phyloP scores from a whole-genome alignment of 2,888 invertebrate genomes.

The Brachylomia viminalis region DNA sequence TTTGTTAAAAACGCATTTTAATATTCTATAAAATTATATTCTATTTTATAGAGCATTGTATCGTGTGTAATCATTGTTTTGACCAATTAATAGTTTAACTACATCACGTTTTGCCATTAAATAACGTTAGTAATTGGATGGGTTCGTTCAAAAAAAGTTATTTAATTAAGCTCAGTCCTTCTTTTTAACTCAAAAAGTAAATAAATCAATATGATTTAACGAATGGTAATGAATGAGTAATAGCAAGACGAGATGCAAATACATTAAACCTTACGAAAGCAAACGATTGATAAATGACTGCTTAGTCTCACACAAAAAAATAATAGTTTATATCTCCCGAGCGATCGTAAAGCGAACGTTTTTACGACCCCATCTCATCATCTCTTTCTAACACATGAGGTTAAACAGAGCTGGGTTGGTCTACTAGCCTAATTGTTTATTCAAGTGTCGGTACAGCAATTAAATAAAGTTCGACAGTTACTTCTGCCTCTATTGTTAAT shows the following conservation, averaged over 20 bases:
- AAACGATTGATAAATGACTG: slow-evolving; percentile 23
- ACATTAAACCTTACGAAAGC: slow-evolving; percentile 7
- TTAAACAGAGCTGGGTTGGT: slow-evolving; percentile 45
- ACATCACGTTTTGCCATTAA: neutral
- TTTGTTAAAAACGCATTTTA: neutral
- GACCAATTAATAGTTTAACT: neutral
- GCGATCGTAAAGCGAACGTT: slow-evolving; percentile 52
- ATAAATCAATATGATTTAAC: neutral
- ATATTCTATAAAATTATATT: too few species aligned
- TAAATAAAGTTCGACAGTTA: slow-evolving; percentile 67
- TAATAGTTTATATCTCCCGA: slow-evolving; percentile 28
- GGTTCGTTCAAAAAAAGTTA: neutral
- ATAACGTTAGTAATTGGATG: neutral
- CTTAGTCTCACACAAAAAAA: slow-evolving; percentile 36
- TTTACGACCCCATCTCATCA: slow-evolving; percentile 52
- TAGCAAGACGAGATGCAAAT: slow-evolving; percentile 16
- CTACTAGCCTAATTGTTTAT: slow-evolving; percentile 57
- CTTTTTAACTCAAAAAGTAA: neutral
- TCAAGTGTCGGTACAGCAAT: slow-evolving; percentile 65
- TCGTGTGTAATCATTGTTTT: neutral
- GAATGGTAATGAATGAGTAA: neutral
- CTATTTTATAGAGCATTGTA: too few species aligned
- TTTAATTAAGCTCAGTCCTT: neutral
- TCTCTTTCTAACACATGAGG: slow-evolving; percentile 53
- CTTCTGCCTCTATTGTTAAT: slow-evolving; percentile 54